These are phyloP conservation scores for Oopsacas minuta DNA, from an alignment of 37 sponge, comb jelly and placozoan species.

Conservation along the genomic window DNA sequence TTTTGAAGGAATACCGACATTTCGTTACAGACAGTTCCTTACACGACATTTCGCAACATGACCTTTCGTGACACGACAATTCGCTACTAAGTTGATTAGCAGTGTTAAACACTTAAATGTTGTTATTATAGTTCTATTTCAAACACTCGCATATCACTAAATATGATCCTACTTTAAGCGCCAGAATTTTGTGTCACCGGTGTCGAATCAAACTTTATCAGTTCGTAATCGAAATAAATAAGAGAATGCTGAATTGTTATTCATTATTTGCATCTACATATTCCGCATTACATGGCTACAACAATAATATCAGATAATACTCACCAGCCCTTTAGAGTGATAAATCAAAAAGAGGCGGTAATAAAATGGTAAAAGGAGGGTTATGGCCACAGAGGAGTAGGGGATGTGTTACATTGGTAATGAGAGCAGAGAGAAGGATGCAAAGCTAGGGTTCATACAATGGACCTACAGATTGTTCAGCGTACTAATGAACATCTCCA, in stretches of 20 bases:
- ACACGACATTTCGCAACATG: background rate
- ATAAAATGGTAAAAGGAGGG: background rate
- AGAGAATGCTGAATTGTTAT: background rate
- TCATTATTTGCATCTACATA: too few relatives aligned
- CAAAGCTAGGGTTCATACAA: constrained; percentile 10
- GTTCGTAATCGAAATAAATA: background rate
- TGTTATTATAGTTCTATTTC: background rate
- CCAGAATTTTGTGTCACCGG: too few relatives aligned
- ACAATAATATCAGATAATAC: background rate
- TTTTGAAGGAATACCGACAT: background rate
- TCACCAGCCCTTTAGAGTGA: background rate
- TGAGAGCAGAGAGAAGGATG: background rate
- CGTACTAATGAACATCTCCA: constrained; percentile 12
- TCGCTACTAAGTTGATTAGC: background rate
- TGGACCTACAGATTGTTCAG: background rate
- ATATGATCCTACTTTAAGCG: background rate
- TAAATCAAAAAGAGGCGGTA: background rate
- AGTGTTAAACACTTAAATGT: background rate
- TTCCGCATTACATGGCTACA: background rate
- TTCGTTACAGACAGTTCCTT: background rate
- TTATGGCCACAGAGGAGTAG: constrained; percentile 11
- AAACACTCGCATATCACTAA: background rate
- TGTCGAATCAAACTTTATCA: too few relatives aligned
- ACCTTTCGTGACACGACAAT: background rate
- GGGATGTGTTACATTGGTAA: constrained; percentile 3